These are phyloP conservation scores for Muntiacus muntjak DNA, from an alignment of 2,113 vertebrate species.

Conservation along the genomic window DNA sequence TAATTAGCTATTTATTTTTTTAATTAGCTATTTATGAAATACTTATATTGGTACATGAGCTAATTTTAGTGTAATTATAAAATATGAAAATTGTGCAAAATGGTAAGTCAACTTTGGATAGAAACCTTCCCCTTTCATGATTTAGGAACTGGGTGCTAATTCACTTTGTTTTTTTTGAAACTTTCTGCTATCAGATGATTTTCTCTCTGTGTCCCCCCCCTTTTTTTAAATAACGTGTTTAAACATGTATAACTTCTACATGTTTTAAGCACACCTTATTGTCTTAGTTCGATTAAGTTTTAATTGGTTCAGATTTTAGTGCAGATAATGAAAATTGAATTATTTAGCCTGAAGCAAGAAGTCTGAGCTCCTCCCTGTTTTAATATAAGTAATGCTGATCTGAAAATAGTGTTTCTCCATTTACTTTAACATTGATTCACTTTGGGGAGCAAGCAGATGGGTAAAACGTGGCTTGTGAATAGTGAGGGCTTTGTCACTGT, in stretches of 20 bases:
- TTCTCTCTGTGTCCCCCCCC: neutral
- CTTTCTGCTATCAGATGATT: neutral
- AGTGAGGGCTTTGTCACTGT: neutral
- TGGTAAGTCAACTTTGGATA: neutral
- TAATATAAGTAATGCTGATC: neutral
- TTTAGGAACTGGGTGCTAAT: neutral
- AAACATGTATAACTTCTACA: neutral
- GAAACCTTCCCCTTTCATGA: neutral
- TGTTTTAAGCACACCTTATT: neutral
- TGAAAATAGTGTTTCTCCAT: neutral
- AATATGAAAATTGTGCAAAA: neutral
- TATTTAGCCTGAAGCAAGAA: neutral
- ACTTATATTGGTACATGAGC: neutral
- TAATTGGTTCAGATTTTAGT: conserved; percentile 13
- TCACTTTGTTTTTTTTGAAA: neutral
- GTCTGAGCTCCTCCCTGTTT: neutral
- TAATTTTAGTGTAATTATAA: neutral
- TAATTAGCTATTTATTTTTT: neutral
- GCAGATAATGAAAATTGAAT: neutral
- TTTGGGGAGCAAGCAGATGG: neutral
- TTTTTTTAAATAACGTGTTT: neutral
- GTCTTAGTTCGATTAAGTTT: neutral
- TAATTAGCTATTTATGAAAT: conserved; percentile 1
- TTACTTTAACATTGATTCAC: neutral
- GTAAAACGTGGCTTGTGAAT: neutral